Percentiles rank a stretch among this genome's conserved stretches.
These are phyloP conservation scores for Xiphophorus hellerii DNA, from an alignment of 2,113 vertebrate genomes.

Conservation along the genomic window DNA sequence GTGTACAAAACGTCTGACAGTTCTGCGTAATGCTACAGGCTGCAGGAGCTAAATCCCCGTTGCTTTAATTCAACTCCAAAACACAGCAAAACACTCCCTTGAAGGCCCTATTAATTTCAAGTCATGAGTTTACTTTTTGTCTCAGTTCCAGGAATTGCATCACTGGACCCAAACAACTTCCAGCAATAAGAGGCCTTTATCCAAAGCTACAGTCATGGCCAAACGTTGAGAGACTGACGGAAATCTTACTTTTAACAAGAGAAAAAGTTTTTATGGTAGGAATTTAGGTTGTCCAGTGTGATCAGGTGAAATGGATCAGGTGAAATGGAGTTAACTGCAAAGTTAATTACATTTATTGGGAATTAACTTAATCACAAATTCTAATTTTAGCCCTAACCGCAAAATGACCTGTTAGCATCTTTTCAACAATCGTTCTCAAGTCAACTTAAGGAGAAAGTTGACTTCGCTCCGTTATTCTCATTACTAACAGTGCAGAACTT, in stretches of 20 bases:
- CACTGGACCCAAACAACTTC: constrained; percentile 7
- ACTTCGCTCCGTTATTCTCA: no score
- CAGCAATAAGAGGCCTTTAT: constrained; percentile 5
- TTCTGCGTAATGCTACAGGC: background rate
- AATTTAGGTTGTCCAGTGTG: background rate
- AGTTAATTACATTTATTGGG: background rate
- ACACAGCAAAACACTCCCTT: constrained; percentile 34
- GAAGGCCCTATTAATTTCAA: background rate
- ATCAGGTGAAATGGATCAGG: background rate
- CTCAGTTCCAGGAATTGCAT: constrained; percentile 6
- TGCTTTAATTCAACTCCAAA: background rate
- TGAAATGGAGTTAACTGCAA: background rate
- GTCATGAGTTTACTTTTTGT: constrained; percentile 23
- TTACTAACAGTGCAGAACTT: background rate
- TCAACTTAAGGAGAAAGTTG: no score
- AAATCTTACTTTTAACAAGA: background rate
- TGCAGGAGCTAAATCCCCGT: background rate
- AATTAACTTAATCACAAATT: background rate
- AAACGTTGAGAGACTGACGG: background rate
- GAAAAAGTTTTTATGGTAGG: background rate
- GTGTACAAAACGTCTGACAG: background rate
- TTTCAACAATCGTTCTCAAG: no score
- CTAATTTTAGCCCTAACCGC: background rate
- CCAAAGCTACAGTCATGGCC: constrained; percentile 2
- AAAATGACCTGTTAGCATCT: no score